Percentiles rank a stretch among this genome's conserved stretches.
phyloP scores from a whole-genome alignment of 2,797 vertebrate species.

The Paguma larvata region DNA sequence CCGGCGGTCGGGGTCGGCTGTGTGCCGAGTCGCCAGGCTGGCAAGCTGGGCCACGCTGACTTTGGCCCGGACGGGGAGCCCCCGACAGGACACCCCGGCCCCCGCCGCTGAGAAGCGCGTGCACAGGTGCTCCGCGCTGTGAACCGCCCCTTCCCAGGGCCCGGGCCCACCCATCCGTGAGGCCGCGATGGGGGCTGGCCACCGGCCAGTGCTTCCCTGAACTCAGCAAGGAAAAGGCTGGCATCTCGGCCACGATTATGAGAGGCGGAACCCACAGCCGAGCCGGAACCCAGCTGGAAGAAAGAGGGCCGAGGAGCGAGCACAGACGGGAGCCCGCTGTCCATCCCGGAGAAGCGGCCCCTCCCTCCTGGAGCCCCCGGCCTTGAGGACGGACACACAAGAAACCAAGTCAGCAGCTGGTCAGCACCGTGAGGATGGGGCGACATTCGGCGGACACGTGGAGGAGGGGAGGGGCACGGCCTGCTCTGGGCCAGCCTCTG shows the following conservation, averaged over 20 bases:
- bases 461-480: background rate
- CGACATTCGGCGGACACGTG: fast-evolving
- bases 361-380: background rate
- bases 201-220: background rate
- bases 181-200: fast-evolving
- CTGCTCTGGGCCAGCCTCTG: too few relatives aligned
- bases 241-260: fast-evolving
- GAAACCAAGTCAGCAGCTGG: background rate
- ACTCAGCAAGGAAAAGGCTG: background rate
- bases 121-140: too few relatives aligned
- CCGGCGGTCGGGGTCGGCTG: too few relatives aligned
- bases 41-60: too few relatives aligned
- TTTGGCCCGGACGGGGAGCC: too few relatives aligned
- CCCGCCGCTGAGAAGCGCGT: background rate
- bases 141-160: background rate
- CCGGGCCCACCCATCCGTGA: background rate
- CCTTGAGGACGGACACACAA: background rate
- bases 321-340: fast-evolving
- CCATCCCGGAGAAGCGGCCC: background rate
- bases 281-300: background rate
- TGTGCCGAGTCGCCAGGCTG: too few relatives aligned
- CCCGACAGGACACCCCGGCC: background rate
- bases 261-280: background rate
- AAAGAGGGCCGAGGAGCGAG: background rate
- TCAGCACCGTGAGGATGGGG: background rate